Base-by-base conservation (phyloP, 1,140 invertebrate species). In the Sycophaga agraensis region DNA sequence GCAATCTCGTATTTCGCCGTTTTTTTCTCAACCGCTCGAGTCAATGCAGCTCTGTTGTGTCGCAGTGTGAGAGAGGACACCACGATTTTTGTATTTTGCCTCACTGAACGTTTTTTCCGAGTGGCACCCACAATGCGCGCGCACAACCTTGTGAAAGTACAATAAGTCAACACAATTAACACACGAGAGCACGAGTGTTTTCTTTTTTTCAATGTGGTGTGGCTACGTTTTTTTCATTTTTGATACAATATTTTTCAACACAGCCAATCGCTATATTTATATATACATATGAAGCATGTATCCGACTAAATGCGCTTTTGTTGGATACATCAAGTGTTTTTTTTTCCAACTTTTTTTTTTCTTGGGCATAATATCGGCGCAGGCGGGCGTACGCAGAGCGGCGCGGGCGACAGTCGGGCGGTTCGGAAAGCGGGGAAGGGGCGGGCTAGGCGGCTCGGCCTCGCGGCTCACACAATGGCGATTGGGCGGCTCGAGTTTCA, bases 31-130 rank as follows among this genome's bases (percentile, higher is more conserved):
- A 26, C 51, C 11, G 48, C 39, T 58, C 54, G 55, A 21, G 53
- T 51, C 34, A 54, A 56, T 24, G 56, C 57, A 66, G 65, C 63
- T 70, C 26, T 66, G 45, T 66, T 61, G 34, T 54, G 11, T 31
- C 11, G 28, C 35, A 35, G 43, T 62, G 55, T 49, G 37, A 46
- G 63, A 40, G 66, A 69, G 68, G 66, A 63, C 71, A 73, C 69
- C 68, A 73, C 70, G 67, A 66, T 73, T 76, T 77, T 76, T 79
- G 72, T 78, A 76, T 77, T 80, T 79, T 79, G 73, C 69, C 74
- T 78, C 77, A 80, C 79, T 67, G 74, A 35, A 35, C 7, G 39
- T 17, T 71, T 76, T 77, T 78, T 78, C 72, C 71, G 73, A 75
- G 76, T 79, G 70, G 77, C 79, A 79, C 77, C 74, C 76, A 77